Evolutionary conservation across 2,113 vertebrate genomes (phyloP).

Genomic region (Istiophorus platypterus): DNA sequence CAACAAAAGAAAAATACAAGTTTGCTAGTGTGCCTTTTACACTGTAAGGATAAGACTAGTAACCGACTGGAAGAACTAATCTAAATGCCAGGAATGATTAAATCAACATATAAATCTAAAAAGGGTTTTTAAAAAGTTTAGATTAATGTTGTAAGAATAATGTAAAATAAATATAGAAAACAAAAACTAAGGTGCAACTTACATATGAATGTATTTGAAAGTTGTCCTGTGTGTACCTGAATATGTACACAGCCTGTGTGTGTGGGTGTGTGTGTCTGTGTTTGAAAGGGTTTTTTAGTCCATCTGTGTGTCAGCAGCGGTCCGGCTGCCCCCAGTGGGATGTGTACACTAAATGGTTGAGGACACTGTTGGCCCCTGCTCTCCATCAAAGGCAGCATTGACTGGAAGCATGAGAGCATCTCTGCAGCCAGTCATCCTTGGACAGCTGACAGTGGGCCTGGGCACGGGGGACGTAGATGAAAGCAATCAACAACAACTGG

Average conservation of each 20-base stretch:
- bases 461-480: constrained; percentile 63
- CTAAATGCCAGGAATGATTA: not conserved
- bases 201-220: not conserved
- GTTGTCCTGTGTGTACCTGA: not conserved
- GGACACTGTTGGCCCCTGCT: constrained; percentile 61
- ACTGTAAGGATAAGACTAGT: not conserved
- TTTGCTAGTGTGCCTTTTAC: not conserved
- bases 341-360: constrained; percentile 67
- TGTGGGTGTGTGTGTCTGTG: not conserved
- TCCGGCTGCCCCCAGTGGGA: constrained; percentile 59
- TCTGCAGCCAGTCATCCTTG: constrained; percentile 77
- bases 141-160: not conserved
- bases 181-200: not conserved
- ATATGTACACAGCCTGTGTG: not conserved
- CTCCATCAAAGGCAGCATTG: constrained; percentile 78
- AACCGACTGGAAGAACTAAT: not conserved
- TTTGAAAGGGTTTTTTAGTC: constrained; percentile 41
- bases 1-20: not conserved
- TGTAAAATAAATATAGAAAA: not conserved
- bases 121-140: not conserved
- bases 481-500: constrained; percentile 72
- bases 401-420: constrained; percentile 74
- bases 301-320: constrained; percentile 39
- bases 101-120: not conserved
- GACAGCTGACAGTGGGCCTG: constrained; percentile 77